A percentile compares a stretch with the other conserved stretches of the same genome.
Evolutionary conservation across 2,888 invertebrate genomes (phyloP).

Genomic region (Blastobasis lacticolella): DNA sequence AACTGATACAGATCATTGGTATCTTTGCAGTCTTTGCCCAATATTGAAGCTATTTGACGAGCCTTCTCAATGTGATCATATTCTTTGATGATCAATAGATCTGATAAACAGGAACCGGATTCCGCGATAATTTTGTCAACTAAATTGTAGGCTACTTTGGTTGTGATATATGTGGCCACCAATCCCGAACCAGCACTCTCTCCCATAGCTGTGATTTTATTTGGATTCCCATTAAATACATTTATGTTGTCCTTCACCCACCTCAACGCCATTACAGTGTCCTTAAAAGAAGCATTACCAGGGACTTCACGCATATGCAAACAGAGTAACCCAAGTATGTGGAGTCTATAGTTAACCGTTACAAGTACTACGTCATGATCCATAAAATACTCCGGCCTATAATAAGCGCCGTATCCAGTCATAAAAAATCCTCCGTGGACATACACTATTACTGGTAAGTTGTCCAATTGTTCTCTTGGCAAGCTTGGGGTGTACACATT

Average conservation of each 20-base stretch:
- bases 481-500: slow-evolving; percentile 79
- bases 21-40: slow-evolving; percentile 35
- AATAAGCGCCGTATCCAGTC: slow-evolving; percentile 68
- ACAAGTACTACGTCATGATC: slow-evolving; percentile 50
- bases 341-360: slow-evolving; percentile 54
- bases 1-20: slow-evolving; percentile 31
- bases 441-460: slow-evolving; percentile 70
- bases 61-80: slow-evolving; percentile 45
- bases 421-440: slow-evolving; percentile 73
- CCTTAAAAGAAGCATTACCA: slow-evolving; percentile 56
- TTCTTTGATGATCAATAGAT: slow-evolving; percentile 35
- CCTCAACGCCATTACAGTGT: slow-evolving; percentile 44
- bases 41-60: slow-evolving; percentile 27
- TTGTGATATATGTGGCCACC: slow-evolving; percentile 34
- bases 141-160: slow-evolving; percentile 42
- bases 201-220: slow-evolving; percentile 48
- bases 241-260: slow-evolving; percentile 56
- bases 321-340: slow-evolving; percentile 52
- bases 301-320: slow-evolving; percentile 50
- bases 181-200: slow-evolving; percentile 55
- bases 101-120: slow-evolving; percentile 44
- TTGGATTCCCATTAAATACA: slow-evolving; percentile 44
- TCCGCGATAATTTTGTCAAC: slow-evolving; percentile 46
- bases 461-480: slow-evolving; percentile 35
- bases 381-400: slow-evolving; percentile 51